Evolutionary conservation across 2,888 invertebrate species (phyloP), one percentile per base, ranked within the genome.

Genomic region (Chrysomela aeneicollis): DNA sequence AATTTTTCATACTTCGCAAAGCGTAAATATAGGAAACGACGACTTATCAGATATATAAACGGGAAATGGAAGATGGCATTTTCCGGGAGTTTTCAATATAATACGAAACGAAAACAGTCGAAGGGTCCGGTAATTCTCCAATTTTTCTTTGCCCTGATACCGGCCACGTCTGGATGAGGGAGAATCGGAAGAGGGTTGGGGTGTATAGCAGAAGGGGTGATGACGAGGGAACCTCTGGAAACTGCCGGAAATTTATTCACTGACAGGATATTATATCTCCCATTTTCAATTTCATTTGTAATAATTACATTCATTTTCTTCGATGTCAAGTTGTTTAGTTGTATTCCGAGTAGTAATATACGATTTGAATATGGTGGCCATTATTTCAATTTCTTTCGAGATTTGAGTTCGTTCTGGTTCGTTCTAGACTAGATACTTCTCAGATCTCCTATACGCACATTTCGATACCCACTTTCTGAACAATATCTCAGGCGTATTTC

Each of bases 1-100:
- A 73, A 73, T 74, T 74, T 75, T 74, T 75, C 73, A 74, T 74
- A 70, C 69, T 67, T 65, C 68, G 69, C 68, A 74, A 74, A 74
- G 73, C 74, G 67, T 71, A 72, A 74, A 73, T 72, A 72, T 71
- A 71, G 67, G 63, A 26, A 50, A 55, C 59, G 61, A 57, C 22
- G 66, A 62, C 62, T 59, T 62, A 51, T 58, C 50, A 54, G 59
- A 66, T 55, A 66, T 55, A 42, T 42, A 42, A 42, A 60, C 59
- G 54, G 59, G 62, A 58, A 57, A 64, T 65, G 46, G 65, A 61
- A 47, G 58, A 58, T 52, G 61, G 58, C 57, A 57, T 46, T 57
- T 57, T 57, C 57, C 26, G 17, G 58, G 58, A 42, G 42, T 46
- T 57, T 57, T 46, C 46, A 19, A 42, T 57, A 57, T 57, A 57